A percentile compares a stretch with the other conserved stretches of the same genome.
Conservation (phyloP, 2,888 invertebrate genomes). For the Tyria jacobaeae region DNA sequence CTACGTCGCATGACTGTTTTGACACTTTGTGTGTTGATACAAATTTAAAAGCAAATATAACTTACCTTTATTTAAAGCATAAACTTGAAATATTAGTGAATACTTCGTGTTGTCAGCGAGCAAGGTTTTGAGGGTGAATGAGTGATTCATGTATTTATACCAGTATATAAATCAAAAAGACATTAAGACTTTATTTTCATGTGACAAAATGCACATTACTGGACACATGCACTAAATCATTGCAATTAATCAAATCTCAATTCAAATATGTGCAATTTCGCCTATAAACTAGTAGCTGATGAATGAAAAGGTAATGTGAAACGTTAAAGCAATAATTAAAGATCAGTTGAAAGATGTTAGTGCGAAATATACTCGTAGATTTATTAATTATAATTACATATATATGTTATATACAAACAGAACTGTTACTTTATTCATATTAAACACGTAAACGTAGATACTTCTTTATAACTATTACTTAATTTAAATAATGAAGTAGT, state of each 20-base stretch:
- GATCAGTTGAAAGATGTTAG: neutral
- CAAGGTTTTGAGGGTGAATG: neutral
- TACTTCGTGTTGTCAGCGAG: neutral
- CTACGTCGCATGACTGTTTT: neutral
- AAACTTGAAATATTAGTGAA: neutral
- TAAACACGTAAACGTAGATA: too few species aligned
- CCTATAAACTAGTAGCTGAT: neutral
- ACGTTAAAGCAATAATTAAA: too few species aligned
- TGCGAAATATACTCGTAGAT: too few species aligned
- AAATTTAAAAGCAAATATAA: neutral
- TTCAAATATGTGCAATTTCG: neutral
- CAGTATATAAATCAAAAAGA: neutral
- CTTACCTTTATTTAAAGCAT: neutral
- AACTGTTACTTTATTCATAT: too few species aligned
- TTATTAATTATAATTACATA: too few species aligned
- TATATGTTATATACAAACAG: too few species aligned
- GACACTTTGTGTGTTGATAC: too few species aligned
- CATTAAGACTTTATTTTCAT: neutral
- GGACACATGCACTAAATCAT: neutral
- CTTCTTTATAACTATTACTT: neutral
- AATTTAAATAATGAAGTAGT: slow-evolving; percentile 19
- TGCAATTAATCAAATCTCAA: neutral
- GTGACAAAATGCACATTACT: neutral
- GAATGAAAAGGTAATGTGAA: neutral
- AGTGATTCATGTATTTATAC: neutral